Evolutionary conservation across 1,140 invertebrate species (phyloP).

Genomic region (Oryctes rhinoceros): DNA sequence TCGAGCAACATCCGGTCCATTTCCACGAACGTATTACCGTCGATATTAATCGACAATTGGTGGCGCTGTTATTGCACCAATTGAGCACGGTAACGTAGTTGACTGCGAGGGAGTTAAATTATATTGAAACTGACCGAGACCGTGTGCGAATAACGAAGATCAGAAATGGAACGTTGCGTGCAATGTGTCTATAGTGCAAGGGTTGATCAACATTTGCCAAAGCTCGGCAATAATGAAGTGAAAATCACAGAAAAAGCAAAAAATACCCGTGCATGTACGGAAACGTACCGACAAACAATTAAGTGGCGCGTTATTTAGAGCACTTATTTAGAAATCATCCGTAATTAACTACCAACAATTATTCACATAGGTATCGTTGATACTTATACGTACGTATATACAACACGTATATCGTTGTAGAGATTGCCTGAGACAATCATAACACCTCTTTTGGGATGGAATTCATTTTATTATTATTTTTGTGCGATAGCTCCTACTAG

Average conservation of each 20-base stretch:
- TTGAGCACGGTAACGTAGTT: neutral
- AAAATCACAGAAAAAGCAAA: neutral
- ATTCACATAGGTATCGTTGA: no score
- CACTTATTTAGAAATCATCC: no score
- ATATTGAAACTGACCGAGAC: neutral
- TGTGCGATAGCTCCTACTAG: no score
- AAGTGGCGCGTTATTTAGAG: no score
- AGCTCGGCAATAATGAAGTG: neutral
- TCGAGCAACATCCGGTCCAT: constrained; percentile 4
- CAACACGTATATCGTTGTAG: no score
- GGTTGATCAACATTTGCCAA: neutral
- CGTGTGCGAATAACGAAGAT: neutral
- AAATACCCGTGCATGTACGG: neutral
- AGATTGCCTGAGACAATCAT: no score
- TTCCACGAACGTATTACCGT: constrained; percentile 1
- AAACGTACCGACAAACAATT: no score
- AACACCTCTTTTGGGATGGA: no score
- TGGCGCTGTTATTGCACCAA: constrained; percentile 1
- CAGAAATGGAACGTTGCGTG: neutral
- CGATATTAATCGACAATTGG: constrained; percentile 32
- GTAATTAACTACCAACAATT: no score
- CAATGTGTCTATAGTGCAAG: neutral
- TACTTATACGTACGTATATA: no score
- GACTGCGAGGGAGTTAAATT: constrained; percentile 9
- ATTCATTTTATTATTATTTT: no score